A percentile compares a stretch with the other conserved stretches of the same genome.
Evolutionary conservation across 2,113 vertebrate genomes (phyloP).

Genomic region (Nothoprocta pentlandii): DNA sequence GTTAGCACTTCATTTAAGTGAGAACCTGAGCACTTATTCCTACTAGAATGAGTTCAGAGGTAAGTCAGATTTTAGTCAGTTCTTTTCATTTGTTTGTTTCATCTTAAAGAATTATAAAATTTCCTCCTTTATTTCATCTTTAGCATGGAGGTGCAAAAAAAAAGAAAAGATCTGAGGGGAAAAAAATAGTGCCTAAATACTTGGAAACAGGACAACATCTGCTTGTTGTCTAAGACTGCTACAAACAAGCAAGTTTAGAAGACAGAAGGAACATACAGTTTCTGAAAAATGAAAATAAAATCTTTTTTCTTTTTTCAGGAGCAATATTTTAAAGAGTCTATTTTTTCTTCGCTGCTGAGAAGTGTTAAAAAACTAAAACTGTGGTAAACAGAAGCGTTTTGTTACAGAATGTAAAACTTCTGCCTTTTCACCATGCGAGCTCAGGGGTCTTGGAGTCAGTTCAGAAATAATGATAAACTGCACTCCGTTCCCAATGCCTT

Average conservation of each 20-base stretch:
- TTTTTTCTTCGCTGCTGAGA: not conserved
- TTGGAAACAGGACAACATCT: not conserved
- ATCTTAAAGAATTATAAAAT: not conserved
- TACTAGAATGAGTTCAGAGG: not conserved
- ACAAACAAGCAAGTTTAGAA: not conserved
- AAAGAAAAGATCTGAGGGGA: not conserved
- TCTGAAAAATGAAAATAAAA: not conserved
- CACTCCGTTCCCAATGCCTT: not conserved
- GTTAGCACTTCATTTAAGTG: not conserved
- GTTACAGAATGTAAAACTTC: not conserved
- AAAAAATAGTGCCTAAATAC: not conserved
- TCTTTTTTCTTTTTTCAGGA: not conserved
- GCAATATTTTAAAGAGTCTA: not conserved
- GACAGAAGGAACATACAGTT: not conserved
- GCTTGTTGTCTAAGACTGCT: not conserved
- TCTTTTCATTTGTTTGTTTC: not conserved
- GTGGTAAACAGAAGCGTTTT: conserved; percentile 11
- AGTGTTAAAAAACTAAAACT: not conserved
- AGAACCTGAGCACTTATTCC: not conserved
- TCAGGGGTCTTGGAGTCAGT: not conserved
- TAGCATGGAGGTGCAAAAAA: not conserved
- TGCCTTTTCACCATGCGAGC: not conserved
- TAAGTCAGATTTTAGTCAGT: not conserved
- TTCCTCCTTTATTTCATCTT: not conserved
- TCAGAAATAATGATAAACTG: not conserved